A percentile compares a stretch with the other conserved stretches of the same genome.
Evolutionary conservation across 92 coral and sea anemone genomes (phyloP).

Genomic region (Epizoanthus ramosus): DNA sequence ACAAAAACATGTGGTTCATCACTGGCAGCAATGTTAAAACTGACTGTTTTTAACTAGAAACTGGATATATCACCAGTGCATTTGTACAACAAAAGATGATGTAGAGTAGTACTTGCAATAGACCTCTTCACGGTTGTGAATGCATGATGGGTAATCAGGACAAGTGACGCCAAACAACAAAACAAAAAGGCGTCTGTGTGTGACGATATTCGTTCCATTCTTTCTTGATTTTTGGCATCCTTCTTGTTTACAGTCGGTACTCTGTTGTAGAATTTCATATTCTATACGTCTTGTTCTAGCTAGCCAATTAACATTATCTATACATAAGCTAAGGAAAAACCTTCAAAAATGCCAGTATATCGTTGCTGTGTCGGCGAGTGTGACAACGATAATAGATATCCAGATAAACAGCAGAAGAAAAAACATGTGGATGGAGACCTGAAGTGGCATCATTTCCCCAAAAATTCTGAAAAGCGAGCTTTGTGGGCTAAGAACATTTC

Average conservation of each 20-base stretch:
- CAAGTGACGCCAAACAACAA: no score
- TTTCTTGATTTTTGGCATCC: neutral
- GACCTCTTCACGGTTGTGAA: slow-evolving; percentile 26
- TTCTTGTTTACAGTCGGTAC: no score
- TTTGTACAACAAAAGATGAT: no score
- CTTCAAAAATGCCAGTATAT: slow-evolving; percentile 16
- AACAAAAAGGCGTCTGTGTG: slow-evolving; percentile 2
- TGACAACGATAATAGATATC: slow-evolving; percentile 17
- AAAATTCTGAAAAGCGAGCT: slow-evolving; percentile 35
- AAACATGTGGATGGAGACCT: slow-evolving; percentile 23
- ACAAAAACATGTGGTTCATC: no score
- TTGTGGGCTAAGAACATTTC: slow-evolving; percentile 42
- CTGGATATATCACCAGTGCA: no score
- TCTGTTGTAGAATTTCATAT: slow-evolving; percentile 5
- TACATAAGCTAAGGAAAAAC: neutral
- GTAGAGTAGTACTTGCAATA: neutral
- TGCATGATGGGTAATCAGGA: slow-evolving; percentile 33
- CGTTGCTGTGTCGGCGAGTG: slow-evolving; percentile 27
- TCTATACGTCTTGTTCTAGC: neutral
- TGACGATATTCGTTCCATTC: neutral
- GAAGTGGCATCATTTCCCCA: slow-evolving; percentile 46
- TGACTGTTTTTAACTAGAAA: no score
- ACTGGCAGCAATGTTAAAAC: no score
- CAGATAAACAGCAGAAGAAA: slow-evolving; percentile 13
- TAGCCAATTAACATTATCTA: neutral